Evolutionary conservation across 2,888 invertebrate genomes (phyloP), one percentile per base, ranked within the genome.

Genomic region (Callyntrura sp.): DNA sequence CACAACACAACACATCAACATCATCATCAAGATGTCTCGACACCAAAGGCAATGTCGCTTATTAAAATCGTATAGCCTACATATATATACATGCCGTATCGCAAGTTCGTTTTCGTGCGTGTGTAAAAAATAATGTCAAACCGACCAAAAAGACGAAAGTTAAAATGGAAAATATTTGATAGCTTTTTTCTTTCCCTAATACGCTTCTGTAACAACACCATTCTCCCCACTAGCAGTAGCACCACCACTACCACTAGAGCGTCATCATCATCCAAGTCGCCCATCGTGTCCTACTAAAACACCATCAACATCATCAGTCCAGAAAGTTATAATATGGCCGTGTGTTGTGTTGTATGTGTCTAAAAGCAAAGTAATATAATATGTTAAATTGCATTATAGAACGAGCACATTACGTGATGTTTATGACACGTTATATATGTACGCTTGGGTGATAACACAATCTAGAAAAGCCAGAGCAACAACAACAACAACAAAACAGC

Each of bases 121-220:
- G 35, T 35, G 73, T 84, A 43, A 51, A 68, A 57, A 86, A 45
- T 57, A 79, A 57, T 79, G 73, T 23, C 55, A 2, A 35, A 51
- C 51, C 12, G 43, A 4, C 76, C 68, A 35, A 28, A 65, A 65
- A 45, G 25, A 25, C 48, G 55, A 55, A n/a, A 84, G 48, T 79
- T 86, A 70, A 87, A 68, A 87, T 87, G 68, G 86, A 87, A 88
- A 88, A 82, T 88, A 88, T 88, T 88, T 81, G 70, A 88, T 88
- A 70, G 73, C 68, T 88, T 88, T 60, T 60, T 60, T 0, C 28
- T 51, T 12, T 23, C 68, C 23, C 14, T n/a, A n/a, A 9, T 28
- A 25, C 28, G n/a, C 35, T 11, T 2, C 9, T 51, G 51, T 51
- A 57, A 35, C 35, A 35, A 35, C 35, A 35, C 35, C 35, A 2